Evolutionary conservation across 2,888 invertebrate species (phyloP).

Genomic region (Blastobasis adustella): DNA sequence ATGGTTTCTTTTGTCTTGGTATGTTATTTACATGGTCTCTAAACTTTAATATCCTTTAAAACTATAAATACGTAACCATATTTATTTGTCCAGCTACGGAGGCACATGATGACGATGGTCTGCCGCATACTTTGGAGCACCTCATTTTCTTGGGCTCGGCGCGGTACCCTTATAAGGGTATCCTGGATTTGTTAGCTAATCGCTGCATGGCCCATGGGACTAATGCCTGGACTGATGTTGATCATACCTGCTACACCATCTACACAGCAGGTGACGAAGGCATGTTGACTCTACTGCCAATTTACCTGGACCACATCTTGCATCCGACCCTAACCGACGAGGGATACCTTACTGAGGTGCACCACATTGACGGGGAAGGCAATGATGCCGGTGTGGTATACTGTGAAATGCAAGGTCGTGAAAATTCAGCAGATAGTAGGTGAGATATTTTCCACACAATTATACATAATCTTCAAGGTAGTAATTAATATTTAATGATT

Average conservation of each 20-base stretch:
- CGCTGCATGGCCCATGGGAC: constrained; percentile 93
- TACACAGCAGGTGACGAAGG: constrained; percentile 89
- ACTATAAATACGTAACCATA: too few species aligned
- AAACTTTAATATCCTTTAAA: constrained; percentile 8
- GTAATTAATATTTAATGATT: neutral
- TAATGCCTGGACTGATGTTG: constrained; percentile 91
- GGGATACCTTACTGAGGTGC: constrained; percentile 91
- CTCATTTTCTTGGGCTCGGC: constrained; percentile 93
- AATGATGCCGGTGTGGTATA: constrained; percentile 96
- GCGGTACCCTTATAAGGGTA: constrained; percentile 91
- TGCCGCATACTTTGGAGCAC: constrained; percentile 95
- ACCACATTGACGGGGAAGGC: constrained; percentile 91
- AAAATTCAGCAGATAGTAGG: constrained; percentile 85
- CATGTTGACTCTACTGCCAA: constrained; percentile 90
- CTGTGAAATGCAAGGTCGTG: constrained; percentile 93
- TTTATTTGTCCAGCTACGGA: constrained; percentile 81
- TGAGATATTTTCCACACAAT: constrained; percentile 13
- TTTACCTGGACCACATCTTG: constrained; percentile 93
- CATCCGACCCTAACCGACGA: constrained; percentile 88
- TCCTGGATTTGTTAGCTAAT: constrained; percentile 91
- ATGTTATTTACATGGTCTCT: constrained; percentile 25
- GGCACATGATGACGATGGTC: constrained; percentile 92
- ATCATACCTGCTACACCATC: constrained; percentile 93
- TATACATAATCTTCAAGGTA: neutral
- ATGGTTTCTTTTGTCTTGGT: constrained; percentile 92